Evolutionary conservation across 1,140 invertebrate species (phyloP).

Genomic region (Drosophila fuyamai): DNA sequence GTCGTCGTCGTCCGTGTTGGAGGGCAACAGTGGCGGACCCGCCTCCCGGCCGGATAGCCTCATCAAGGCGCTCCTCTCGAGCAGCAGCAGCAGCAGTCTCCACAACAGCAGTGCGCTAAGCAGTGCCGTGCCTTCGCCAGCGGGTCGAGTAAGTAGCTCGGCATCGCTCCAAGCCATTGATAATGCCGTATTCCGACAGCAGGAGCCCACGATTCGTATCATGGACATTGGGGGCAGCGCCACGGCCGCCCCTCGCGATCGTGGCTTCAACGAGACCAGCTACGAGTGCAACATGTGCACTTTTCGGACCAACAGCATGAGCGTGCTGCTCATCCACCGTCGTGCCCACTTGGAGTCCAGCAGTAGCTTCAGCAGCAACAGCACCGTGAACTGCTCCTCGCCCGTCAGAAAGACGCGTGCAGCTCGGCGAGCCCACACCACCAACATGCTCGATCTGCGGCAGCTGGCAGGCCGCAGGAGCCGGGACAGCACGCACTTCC

Average conservation of each 20-base stretch:
- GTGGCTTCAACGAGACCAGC: slow-evolving; percentile 4
- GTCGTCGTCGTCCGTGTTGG: not conserved
- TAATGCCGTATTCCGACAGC: not conserved
- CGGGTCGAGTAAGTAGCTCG: slow-evolving; percentile 5
- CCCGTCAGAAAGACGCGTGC: slow-evolving; percentile 13
- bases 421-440: slow-evolving; percentile 42
- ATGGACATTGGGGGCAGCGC: slow-evolving; percentile 55
- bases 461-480: not conserved
- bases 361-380: slow-evolving; percentile 32
- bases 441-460: slow-evolving; percentile 8
- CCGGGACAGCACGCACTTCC: slow-evolving; percentile 18
- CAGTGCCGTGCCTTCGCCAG: slow-evolving; percentile 5
- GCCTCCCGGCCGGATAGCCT: slow-evolving; percentile 49
- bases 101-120: slow-evolving; percentile 19
- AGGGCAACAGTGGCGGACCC: not conserved
- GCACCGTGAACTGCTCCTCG: not conserved
- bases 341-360: slow-evolving; percentile 43
- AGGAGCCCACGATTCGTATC: slow-evolving; percentile 60
- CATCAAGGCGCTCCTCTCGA: slow-evolving; percentile 62
- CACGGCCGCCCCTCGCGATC: not conserved
- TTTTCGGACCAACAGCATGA: slow-evolving; percentile 67
- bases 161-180: slow-evolving; percentile 20
- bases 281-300: slow-evolving; percentile 58
- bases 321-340: slow-evolving; percentile 59
- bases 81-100: slow-evolving; percentile 34